Percentiles rank a stretch among this genome's conserved stretches.
These are phyloP conservation scores for Columba livia DNA, from an alignment of 2,113 vertebrate species.

Conservation along the genomic window DNA sequence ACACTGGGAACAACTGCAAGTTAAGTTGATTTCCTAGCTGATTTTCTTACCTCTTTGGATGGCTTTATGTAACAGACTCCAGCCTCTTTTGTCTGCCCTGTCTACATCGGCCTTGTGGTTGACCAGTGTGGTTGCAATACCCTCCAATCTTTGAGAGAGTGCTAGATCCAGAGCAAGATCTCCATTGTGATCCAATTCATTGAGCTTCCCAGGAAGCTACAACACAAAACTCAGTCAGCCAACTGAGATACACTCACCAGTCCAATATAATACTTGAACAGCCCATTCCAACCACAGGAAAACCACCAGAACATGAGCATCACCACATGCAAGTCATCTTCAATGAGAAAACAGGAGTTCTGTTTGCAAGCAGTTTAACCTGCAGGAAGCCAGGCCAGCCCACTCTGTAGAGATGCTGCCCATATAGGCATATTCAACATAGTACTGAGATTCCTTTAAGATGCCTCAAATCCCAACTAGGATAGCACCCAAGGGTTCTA, in stretches of 20 bases:
- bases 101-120: slow-evolving; percentile 94
- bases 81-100: slow-evolving; percentile 92
- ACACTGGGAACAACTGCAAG: neutral
- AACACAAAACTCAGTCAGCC: neutral
- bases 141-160: slow-evolving; percentile 88
- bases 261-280: neutral
- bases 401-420: neutral
- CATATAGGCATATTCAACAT: neutral
- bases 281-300: neutral
- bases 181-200: slow-evolving; percentile 93
- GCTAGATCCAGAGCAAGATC: slow-evolving; percentile 94
- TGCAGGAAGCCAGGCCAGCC: neutral
- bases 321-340: neutral
- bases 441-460: neutral
- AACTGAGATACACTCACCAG: neutral
- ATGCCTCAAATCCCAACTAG: neutral
- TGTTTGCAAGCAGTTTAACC: neutral
- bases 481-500: neutral
- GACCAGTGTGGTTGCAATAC: slow-evolving; percentile 93
- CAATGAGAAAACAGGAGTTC: neutral
- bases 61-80: slow-evolving; percentile 96
- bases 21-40: neutral
- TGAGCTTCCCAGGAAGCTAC: slow-evolving; percentile 91
- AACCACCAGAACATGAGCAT: neutral
- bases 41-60: slow-evolving; percentile 89